phyloP scores from a whole-genome alignment of 92 coral and sea anemone species.

The Umimayanthus kanabou region DNA sequence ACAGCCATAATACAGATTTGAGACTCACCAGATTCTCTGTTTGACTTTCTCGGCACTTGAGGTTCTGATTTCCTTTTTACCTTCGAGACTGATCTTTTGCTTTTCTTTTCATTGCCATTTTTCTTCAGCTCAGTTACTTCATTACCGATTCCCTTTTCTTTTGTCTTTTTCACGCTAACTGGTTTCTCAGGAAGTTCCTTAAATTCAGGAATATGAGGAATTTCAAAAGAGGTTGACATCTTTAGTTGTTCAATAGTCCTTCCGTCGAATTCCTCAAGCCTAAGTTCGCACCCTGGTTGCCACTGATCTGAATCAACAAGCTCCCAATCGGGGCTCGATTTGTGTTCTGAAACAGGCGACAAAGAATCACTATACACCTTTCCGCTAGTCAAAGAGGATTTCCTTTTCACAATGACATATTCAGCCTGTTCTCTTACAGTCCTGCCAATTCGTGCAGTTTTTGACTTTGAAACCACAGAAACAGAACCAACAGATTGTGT shows the following conservation, averaged over 20 bases:
- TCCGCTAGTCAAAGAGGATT: constrained; percentile 48
- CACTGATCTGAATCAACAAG: constrained; percentile 35
- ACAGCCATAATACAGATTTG: not conserved
- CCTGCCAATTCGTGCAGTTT: constrained; percentile 46
- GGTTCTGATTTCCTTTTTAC: constrained; percentile 16
- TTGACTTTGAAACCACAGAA: constrained; percentile 60
- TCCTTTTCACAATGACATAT: constrained; percentile 43
- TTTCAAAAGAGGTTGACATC: constrained; percentile 46
- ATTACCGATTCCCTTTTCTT: constrained; percentile 6
- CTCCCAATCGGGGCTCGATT: constrained; percentile 56
- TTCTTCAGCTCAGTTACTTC: not conserved
- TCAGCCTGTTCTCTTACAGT: constrained; percentile 43
- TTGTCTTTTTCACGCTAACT: constrained; percentile 70
- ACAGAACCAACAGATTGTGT: constrained; percentile 51
- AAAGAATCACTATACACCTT: constrained; percentile 37
- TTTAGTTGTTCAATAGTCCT: constrained; percentile 9
- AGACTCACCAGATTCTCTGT: constrained; percentile 15
- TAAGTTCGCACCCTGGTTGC: constrained; percentile 29
- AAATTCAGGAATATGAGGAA: constrained; percentile 71
- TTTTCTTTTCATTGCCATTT: constrained; percentile 14
- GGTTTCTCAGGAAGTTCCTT: constrained; percentile 84
- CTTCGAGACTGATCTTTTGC: constrained; percentile 8
- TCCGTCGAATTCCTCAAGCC: constrained; percentile 12
- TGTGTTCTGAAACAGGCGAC: constrained; percentile 55
- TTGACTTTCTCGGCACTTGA: constrained; percentile 22